Evolutionary conservation across 2,797 vertebrate species (phyloP).

Genomic region (Gymnothorax javanicus): DNA sequence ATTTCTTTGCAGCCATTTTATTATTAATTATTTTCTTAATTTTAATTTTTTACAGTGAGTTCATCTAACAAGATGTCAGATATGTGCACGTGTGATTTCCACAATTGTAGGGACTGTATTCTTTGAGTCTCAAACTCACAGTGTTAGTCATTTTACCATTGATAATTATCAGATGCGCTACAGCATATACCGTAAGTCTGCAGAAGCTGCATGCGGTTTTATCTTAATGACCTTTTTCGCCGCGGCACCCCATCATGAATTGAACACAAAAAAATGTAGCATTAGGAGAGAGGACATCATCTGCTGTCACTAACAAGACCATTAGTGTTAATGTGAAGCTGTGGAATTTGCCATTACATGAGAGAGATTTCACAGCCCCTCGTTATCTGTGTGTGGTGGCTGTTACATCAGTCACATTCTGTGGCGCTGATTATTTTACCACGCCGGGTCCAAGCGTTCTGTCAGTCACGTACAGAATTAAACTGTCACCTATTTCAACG

Average conservation of each 20-base stretch:
- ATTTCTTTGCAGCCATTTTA: too few species aligned
- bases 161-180: not conserved
- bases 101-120: not conserved
- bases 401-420: constrained; percentile 16
- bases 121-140: constrained; percentile 30
- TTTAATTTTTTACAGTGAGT: constrained; percentile 21
- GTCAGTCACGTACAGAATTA: constrained; percentile 19
- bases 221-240: not conserved
- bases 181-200: too few species aligned
- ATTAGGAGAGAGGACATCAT: not conserved
- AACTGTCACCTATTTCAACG: constrained; percentile 11
- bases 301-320: constrained; percentile 31
- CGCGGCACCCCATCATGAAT: not conserved
- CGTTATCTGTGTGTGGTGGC: constrained; percentile 16
- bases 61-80: constrained; percentile 56
- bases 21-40: too few species aligned
- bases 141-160: not conserved
- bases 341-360: constrained; percentile 24
- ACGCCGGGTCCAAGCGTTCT: not conserved
- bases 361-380: constrained; percentile 10
- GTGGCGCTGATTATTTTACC: not conserved
- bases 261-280: constrained; percentile 12
- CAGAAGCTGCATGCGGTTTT: not conserved
- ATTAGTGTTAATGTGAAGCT: constrained; percentile 33
- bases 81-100: not conserved